Percentiles rank a stretch among this genome's conserved stretches.
Evolutionary conservation across 2,888 invertebrate species (phyloP).

Genomic region (Prostheceraeus crozeri): DNA sequence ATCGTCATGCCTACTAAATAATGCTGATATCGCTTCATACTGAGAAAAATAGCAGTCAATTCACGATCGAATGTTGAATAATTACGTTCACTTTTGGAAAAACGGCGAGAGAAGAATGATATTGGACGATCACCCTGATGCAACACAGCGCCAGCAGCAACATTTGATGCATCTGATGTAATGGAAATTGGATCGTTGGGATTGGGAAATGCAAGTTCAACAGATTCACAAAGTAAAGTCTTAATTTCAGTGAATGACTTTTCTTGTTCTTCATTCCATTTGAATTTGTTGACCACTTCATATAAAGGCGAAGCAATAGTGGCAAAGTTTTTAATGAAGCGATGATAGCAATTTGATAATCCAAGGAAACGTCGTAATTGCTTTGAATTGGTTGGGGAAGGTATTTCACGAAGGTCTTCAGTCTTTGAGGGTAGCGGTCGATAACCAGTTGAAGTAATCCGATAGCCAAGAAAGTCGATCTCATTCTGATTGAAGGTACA

Average conservation of each 20-base stretch:
- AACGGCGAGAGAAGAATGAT: slow-evolving; percentile 37
- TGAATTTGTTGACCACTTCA: neutral
- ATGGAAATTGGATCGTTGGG: neutral
- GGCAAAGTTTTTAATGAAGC: slow-evolving; percentile 39
- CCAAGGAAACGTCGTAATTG: slow-evolving; percentile 5
- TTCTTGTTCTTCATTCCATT: slow-evolving; percentile 11
- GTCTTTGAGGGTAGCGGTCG: too few relatives aligned
- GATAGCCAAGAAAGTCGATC: slow-evolving; percentile 5
- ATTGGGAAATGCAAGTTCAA: slow-evolving; percentile 1
- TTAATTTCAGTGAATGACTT: slow-evolving; percentile 20
- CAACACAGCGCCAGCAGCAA: slow-evolving; percentile 20
- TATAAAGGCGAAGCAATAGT: slow-evolving; percentile 17
- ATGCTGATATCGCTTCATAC: slow-evolving; percentile 39
- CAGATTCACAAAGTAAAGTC: neutral
- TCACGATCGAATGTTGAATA: slow-evolving; percentile 26
- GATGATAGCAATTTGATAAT: slow-evolving; percentile 41
- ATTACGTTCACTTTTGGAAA: neutral
- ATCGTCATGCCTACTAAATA: slow-evolving; percentile 49
- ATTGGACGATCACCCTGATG: slow-evolving; percentile 36
- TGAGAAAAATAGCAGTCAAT: slow-evolving; percentile 23
- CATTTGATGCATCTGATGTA: slow-evolving; percentile 17
- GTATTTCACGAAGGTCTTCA: too few relatives aligned
- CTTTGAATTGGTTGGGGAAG: too few relatives aligned
- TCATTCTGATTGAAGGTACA: neutral
- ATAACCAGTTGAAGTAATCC: too few relatives aligned